These are phyloP conservation scores for Plestiodon gilberti DNA, from an alignment of 2,113 vertebrate species.

Conservation along the genomic window DNA sequence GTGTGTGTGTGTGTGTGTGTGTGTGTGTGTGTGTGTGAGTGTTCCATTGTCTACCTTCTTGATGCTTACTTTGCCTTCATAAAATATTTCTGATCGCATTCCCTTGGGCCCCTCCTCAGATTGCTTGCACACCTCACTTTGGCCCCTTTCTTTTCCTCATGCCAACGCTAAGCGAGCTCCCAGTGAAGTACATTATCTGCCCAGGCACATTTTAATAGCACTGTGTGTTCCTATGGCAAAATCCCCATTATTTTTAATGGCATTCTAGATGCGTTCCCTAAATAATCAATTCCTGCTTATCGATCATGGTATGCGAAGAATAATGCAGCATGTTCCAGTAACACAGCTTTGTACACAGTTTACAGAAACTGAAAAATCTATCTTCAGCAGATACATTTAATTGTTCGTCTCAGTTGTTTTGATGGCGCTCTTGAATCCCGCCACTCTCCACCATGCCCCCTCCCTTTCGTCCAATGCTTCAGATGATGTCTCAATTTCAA, in stretches of 20 bases:
- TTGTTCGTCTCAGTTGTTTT: neutral
- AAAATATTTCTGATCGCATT: rapidly evolving
- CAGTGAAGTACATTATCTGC: neutral
- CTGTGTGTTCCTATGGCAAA: neutral
- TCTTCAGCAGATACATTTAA: neutral
- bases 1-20: no score
- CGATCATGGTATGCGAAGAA: neutral
- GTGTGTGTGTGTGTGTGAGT: no score
- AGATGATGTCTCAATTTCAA: neutral
- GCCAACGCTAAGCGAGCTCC: no score
- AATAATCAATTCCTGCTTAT: neutral
- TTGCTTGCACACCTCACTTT: neutral
- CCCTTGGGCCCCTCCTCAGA: neutral
- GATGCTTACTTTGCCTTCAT: neutral
- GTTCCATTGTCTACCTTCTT: neutral
- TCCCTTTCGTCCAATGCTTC: neutral
- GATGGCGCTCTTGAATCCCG: neutral
- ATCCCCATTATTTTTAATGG: neutral
- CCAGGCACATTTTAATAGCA: neutral
- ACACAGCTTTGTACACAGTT: neutral
- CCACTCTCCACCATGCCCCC: neutral
- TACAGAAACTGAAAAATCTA: neutral
- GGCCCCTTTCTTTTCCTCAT: neutral
- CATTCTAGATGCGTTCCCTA: neutral
- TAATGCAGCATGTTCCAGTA: constrained; percentile 5